These are phyloP conservation scores for Penaeus indicus DNA, from an alignment of 1,140 invertebrate species.

Conservation along the genomic window DNA sequence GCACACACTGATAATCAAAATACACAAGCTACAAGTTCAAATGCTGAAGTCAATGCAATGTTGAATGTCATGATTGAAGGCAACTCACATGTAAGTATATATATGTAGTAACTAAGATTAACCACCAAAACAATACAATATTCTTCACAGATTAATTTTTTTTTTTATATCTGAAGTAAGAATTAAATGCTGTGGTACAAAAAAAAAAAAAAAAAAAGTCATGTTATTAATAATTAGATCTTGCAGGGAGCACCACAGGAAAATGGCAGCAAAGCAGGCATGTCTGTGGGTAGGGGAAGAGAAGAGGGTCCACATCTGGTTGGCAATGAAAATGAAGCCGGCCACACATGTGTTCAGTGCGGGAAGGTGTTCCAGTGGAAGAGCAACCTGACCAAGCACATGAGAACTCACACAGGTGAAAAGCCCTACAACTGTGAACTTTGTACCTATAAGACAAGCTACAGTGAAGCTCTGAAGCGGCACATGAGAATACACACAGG, in stretches of 20 bases:
- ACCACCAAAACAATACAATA: too few species aligned
- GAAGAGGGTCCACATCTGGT: background rate
- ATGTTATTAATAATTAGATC: too few species aligned
- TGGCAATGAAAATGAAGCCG: background rate
- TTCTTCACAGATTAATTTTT: too few species aligned
- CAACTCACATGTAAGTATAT: conserved; percentile 43
- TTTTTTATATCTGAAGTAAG: too few species aligned
- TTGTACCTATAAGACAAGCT: conserved; percentile 51
- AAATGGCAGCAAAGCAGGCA: background rate
- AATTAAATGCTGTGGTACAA: too few species aligned
- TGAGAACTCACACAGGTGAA: conserved; percentile 53
- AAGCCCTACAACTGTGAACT: conserved; percentile 46
- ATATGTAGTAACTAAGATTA: background rate
- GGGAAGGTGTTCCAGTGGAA: conserved; percentile 48
- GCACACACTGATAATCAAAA: background rate
- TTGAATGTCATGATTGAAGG: conserved; percentile 54
- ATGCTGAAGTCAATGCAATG: conserved; percentile 47
- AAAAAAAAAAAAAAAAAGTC: too few species aligned
- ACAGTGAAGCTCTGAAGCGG: conserved; percentile 53
- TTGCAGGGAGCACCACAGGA: background rate
- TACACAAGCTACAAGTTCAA: conserved; percentile 15
- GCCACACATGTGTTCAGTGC: conserved; percentile 35
- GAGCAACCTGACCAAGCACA: conserved; percentile 55
- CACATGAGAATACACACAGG: conserved; percentile 51
- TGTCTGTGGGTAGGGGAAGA: background rate